phyloP scores from a whole-genome alignment of 1,140 invertebrate species.

The Ceratosolen solmsi region DNA sequence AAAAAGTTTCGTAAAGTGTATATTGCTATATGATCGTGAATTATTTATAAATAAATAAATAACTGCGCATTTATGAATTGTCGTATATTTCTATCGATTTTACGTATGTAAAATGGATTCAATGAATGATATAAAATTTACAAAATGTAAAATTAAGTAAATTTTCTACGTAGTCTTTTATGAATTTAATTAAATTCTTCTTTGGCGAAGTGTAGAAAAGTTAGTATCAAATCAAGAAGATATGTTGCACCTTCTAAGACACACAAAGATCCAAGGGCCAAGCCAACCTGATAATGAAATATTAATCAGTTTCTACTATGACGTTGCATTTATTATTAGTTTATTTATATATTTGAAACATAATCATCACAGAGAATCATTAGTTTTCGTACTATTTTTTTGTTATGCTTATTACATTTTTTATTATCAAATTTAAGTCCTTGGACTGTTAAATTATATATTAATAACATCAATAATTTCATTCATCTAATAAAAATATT shows the following conservation, averaged over 20 bases:
- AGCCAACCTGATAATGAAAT: conserved; percentile 77
- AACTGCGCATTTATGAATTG: not conserved
- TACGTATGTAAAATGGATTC: not conserved
- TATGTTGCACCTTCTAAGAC: conserved; percentile 85
- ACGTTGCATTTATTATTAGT: too few species aligned
- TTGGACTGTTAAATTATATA: too few species aligned
- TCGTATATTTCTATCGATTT: not conserved
- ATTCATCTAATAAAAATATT: too few species aligned
- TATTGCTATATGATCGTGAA: not conserved
- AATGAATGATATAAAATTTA: too few species aligned
- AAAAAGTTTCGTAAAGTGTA: not conserved
- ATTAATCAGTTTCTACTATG: too few species aligned
- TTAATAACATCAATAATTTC: too few species aligned
- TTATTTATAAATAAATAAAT: conserved; percentile 33
- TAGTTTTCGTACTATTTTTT: too few species aligned
- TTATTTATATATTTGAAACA: not conserved
- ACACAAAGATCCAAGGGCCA: conserved; percentile 85
- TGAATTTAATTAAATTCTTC: conserved; percentile 68
- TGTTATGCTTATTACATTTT: too few species aligned
- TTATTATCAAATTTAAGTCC: too few species aligned
- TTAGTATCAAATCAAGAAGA: conserved; percentile 83
- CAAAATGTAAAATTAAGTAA: not conserved
- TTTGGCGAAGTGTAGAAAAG: conserved; percentile 82
- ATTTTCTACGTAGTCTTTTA: not conserved
- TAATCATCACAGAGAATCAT: not conserved